Percentiles rank a stretch among this genome's conserved stretches.
Evolutionary conservation across 2,888 invertebrate species (phyloP).

Genomic region (Steinernema scapterisci): DNA sequence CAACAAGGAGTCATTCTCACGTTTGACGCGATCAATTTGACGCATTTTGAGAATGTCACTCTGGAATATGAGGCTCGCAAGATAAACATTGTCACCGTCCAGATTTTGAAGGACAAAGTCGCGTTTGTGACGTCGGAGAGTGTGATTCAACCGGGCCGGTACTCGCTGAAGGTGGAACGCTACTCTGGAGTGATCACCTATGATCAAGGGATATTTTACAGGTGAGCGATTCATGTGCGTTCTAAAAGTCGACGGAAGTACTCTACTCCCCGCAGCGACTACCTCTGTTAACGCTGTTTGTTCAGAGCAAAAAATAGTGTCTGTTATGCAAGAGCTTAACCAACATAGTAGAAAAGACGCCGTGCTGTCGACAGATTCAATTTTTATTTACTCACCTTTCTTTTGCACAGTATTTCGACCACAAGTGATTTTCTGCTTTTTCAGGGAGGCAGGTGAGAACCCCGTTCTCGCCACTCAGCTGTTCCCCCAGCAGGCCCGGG

Average conservation of each 20-base stretch:
- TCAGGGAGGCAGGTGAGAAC: conserved; percentile 47
- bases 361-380: not conserved
- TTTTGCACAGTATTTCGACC: not conserved
- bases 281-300: conserved; percentile 19
- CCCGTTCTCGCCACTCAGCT: conserved; percentile 45
- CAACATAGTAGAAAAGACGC: not conserved
- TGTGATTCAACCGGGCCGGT: conserved; percentile 40
- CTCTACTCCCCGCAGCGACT: not conserved
- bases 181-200: conserved; percentile 51
- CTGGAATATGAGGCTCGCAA: conserved; percentile 36
- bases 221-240: conserved; percentile 29
- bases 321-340: conserved; percentile 11
- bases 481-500: conserved; percentile 41
- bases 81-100: conserved; percentile 35
- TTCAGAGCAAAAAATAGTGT: not conserved
- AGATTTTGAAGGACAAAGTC: conserved; percentile 34
- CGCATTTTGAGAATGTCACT: conserved; percentile 45
- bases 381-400: conserved; percentile 10
- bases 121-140: conserved; percentile 40
- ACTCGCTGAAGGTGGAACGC: conserved; percentile 45
- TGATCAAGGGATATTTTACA: conserved; percentile 41
- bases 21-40: conserved; percentile 35
- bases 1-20: not conserved
- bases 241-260: conserved; percentile 20
- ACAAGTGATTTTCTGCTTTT: not conserved